Evolutionary conservation across 2,888 invertebrate genomes (phyloP).

Genomic region (Apamea monoglypha): DNA sequence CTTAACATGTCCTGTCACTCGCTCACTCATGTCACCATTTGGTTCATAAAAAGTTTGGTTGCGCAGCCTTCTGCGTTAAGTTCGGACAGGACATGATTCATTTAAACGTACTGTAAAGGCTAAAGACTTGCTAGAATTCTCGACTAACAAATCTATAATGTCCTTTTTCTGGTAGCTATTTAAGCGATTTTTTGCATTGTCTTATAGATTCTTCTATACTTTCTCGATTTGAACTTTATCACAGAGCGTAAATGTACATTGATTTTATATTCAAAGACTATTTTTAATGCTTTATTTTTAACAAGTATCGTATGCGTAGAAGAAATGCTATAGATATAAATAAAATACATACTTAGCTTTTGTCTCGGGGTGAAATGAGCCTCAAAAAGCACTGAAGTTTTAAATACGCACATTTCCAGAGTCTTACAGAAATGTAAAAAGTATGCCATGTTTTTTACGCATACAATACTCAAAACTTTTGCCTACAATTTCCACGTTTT

Average conservation of each 20-base stretch:
- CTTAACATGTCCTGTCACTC: neutral
- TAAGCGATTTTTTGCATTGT: constrained; percentile 10
- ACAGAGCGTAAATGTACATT: constrained; percentile 59
- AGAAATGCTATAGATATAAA: constrained; percentile 5
- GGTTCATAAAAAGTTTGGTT: neutral
- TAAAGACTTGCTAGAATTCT: neutral
- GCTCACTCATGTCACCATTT: neutral
- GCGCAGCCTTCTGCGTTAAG: neutral
- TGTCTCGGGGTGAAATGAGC: constrained; percentile 6
- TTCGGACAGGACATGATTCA: neutral
- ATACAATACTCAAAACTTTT: constrained; percentile 50
- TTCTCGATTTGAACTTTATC: constrained; percentile 40
- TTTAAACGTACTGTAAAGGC: neutral
- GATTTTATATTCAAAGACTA: constrained; percentile 23
- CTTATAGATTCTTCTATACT: constrained; percentile 42
- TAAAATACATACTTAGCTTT: constrained; percentile 57
- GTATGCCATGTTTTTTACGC: constrained; percentile 28
- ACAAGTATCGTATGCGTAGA: constrained; percentile 47
- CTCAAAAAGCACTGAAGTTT: constrained; percentile 47
- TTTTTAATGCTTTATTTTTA: neutral
- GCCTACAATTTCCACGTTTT: constrained; percentile 28
- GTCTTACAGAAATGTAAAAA: neutral
- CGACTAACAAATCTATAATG: neutral
- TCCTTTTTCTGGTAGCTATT: neutral
- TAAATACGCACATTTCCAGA: constrained; percentile 23